Conservation (phyloP, 2,113 vertebrate species). For the Brachypteracias leptosomus region DNA sequence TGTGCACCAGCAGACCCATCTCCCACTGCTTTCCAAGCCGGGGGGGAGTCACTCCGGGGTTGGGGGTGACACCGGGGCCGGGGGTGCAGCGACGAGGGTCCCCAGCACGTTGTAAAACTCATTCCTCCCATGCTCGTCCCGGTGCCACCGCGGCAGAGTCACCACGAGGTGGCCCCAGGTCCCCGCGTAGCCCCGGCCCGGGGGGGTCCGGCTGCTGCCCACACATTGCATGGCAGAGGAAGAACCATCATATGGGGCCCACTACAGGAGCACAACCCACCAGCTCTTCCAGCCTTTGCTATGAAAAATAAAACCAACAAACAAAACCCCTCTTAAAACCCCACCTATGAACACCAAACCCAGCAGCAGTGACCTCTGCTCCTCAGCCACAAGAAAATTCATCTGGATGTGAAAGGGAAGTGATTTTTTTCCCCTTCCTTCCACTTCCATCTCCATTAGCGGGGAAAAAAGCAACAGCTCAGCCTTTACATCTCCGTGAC, state of each 20-base stretch:
- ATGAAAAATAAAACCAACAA: too few relatives aligned
- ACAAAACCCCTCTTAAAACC: neutral
- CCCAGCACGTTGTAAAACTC: neutral
- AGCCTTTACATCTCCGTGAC: neutral
- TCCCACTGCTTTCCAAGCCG: neutral
- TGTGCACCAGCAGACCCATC: neutral
- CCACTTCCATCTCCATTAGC: neutral
- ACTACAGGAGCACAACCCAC: neutral
- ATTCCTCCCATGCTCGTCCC: too few relatives aligned
- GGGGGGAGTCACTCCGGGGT: neutral
- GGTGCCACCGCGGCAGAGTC: neutral
- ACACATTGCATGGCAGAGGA: accelerated
- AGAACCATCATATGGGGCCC: accelerated
- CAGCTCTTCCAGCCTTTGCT: neutral
- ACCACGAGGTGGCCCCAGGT: conserved; percentile 4
- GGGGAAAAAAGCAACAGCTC: neutral
- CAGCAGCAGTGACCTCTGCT: neutral
- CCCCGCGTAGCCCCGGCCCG: neutral
- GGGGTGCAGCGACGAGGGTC: neutral
- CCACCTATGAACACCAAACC: neutral
- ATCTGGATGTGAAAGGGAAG: neutral
- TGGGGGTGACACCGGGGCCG: neutral
- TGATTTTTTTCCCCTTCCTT: neutral
- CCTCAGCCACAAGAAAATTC: neutral
- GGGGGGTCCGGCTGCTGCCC: too few relatives aligned